phyloP scores from a whole-genome alignment of 64 coral and sea anemone species.

The Montipora cactus region DNA sequence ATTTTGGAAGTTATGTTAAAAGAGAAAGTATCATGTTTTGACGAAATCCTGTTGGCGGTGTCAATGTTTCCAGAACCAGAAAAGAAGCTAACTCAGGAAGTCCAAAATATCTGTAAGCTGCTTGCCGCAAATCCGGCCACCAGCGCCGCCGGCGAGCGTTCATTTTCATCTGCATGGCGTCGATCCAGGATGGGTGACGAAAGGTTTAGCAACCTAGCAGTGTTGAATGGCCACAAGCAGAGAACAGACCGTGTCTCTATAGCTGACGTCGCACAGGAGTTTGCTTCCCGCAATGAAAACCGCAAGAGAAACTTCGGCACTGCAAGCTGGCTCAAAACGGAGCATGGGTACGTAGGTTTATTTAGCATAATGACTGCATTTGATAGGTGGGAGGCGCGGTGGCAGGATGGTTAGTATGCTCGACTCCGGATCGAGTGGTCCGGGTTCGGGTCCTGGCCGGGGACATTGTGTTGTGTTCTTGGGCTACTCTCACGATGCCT shows the following conservation, averaged over 20 bases:
- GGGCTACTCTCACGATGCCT: too few relatives aligned
- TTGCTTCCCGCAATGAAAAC: neutral
- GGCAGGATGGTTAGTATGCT: too few relatives aligned
- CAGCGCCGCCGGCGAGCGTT: neutral
- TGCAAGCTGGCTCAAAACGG: too few relatives aligned
- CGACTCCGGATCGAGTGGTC: too few relatives aligned
- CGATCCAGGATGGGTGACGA: neutral
- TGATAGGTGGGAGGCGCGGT: too few relatives aligned
- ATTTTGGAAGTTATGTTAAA: neutral
- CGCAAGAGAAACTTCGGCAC: too few relatives aligned
- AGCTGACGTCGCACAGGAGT: neutral
- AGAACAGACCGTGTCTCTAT: neutral
- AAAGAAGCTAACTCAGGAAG: neutral
- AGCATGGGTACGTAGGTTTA: too few relatives aligned
- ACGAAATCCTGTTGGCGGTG: neutral
- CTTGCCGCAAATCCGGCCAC: neutral
- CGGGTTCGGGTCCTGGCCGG: too few relatives aligned
- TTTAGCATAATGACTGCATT: too few relatives aligned
- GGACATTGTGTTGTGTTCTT: too few relatives aligned
- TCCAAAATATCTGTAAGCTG: neutral
- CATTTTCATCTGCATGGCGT: neutral
- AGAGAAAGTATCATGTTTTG: neutral
- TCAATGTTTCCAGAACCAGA: neutral
- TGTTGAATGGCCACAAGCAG: constrained; percentile 2
- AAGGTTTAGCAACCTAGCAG: neutral